A percentile compares a stretch with the other conserved stretches of the same genome.
Evolutionary conservation across 2,888 invertebrate genomes (phyloP).

Genomic region (Monochamus alternatus): DNA sequence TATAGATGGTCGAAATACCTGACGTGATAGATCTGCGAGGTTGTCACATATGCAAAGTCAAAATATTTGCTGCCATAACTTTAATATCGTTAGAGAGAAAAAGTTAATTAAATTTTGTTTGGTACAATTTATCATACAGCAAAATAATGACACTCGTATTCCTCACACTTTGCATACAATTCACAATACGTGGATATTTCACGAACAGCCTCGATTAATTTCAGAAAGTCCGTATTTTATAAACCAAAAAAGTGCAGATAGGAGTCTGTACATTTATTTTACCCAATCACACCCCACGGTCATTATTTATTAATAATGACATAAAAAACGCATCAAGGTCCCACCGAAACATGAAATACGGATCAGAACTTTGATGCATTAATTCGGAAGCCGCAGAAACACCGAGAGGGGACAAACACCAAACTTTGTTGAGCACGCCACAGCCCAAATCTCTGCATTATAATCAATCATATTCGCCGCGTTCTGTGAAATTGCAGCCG

Average conservation of each 20-base stretch:
- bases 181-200: background rate
- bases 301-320: slow-evolving; percentile 39
- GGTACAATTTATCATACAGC: no score
- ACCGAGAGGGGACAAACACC: slow-evolving; percentile 20
- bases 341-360: slow-evolving; percentile 37
- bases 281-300: slow-evolving; percentile 34
- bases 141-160: background rate
- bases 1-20: no score
- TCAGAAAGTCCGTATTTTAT: background rate
- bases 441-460: slow-evolving; percentile 37
- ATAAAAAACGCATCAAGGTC: slow-evolving; percentile 38
- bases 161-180: background rate
- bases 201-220: background rate
- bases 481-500: slow-evolving; percentile 36
- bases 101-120: no score
- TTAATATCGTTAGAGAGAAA: no score
- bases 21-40: no score
- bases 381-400: slow-evolving; percentile 36
- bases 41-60: no score
- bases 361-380: slow-evolving; percentile 39
- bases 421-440: slow-evolving; percentile 12
- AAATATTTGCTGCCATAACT: no score
- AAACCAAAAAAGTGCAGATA: slow-evolving; percentile 15
- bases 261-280: slow-evolving; percentile 20
- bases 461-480: slow-evolving; percentile 38